phyloP scores from a whole-genome alignment of 2,113 vertebrate genomes.

The Chascanopsetta lugubris region DNA sequence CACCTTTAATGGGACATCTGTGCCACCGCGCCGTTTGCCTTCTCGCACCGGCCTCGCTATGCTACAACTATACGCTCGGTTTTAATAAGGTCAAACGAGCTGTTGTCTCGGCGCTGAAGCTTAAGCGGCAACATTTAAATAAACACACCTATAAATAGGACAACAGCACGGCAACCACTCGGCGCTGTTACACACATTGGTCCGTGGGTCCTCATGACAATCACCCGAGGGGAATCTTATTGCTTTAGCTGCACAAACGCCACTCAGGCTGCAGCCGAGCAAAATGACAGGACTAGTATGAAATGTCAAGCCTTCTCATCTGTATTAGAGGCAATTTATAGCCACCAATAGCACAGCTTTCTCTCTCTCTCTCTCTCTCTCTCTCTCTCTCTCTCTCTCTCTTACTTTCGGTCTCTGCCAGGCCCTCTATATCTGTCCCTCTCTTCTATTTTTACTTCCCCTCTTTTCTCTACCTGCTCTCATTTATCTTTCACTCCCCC shows the following conservation, averaged over 20 bases:
- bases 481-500: slow-evolving; percentile 79
- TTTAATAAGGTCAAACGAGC: slow-evolving; percentile 68
- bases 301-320: slow-evolving; percentile 79
- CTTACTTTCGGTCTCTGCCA: slow-evolving; percentile 61
- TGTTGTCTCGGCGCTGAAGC: slow-evolving; percentile 70
- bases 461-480: slow-evolving; percentile 78
- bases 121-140: slow-evolving; percentile 65
- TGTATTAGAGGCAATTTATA: slow-evolving; percentile 80
- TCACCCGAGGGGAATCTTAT: slow-evolving; percentile 71
- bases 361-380: slow-evolving; percentile 40
- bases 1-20: slow-evolving; percentile 23
- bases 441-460: slow-evolving; percentile 78
- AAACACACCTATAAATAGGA: slow-evolving; percentile 77
- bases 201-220: slow-evolving; percentile 71
- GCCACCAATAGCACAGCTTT: slow-evolving; percentile 74
- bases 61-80: slow-evolving; percentile 31
- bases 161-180: slow-evolving; percentile 71
- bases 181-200: slow-evolving; percentile 73
- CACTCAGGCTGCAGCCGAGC: slow-evolving; percentile 67
- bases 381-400: slow-evolving; percentile 43
- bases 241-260: slow-evolving; percentile 69
- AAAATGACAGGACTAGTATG: slow-evolving; percentile 77
- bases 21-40: slow-evolving; percentile 10
- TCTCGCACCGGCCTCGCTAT: slow-evolving; percentile 10
- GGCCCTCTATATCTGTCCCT: slow-evolving; percentile 72